A percentile compares a stretch with the other conserved stretches of the same genome.
These are phyloP conservation scores for Yponomeuta evonymella DNA, from an alignment of 2,888 invertebrate species.

Conservation along the genomic window DNA sequence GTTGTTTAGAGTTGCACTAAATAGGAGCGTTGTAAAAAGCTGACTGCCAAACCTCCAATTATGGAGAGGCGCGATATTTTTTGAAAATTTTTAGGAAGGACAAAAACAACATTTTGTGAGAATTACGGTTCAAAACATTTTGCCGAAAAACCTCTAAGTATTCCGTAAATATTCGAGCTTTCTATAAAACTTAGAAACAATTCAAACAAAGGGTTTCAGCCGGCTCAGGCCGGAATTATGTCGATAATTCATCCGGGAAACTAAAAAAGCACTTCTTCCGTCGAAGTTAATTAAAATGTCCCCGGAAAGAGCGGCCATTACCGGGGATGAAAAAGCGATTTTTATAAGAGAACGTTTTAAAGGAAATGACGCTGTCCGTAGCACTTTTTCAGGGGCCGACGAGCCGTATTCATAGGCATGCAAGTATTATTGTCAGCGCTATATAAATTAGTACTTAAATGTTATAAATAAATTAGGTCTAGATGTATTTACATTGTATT, in stretches of 20 bases:
- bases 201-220: conserved; percentile 2
- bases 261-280: conserved; percentile 51
- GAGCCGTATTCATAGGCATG: conserved; percentile 26
- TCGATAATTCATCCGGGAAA: conserved; percentile 55
- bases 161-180: no score
- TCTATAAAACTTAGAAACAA: background rate
- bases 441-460: background rate
- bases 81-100: no score
- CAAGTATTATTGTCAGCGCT: background rate
- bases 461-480: no score
- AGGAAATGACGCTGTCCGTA: conserved; percentile 57
- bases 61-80: no score
- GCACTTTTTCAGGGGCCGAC: conserved; percentile 41
- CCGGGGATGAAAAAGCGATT: conserved; percentile 72
- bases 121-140: no score
- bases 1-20: no score
- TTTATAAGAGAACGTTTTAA: conserved; percentile 61
- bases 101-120: no score
- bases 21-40: no score
- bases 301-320: conserved; percentile 59
- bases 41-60: no score
- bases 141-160: no score
- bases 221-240: conserved; percentile 27
- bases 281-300: conserved; percentile 70
- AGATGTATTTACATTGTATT: no score